A percentile compares a stretch with the other conserved stretches of the same genome.
phyloP scores from a whole-genome alignment of 1,140 invertebrate species.

The Aphaenogaster floridana region DNA sequence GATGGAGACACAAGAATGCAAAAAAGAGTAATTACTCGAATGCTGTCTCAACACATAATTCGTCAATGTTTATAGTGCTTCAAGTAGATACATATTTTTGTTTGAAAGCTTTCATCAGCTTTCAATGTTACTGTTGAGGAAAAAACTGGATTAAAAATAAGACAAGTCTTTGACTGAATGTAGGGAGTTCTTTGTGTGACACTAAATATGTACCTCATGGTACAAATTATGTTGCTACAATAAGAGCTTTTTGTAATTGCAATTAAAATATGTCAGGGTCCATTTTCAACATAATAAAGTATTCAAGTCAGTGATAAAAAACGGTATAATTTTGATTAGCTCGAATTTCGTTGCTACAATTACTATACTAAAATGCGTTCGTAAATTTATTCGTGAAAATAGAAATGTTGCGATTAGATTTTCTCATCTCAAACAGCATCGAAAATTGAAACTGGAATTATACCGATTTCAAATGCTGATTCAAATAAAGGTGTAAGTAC shows the following conservation, averaged over 20 bases:
- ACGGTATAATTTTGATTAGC: slow-evolving; percentile 9
- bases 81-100: slow-evolving; percentile 69
- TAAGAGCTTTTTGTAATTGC: slow-evolving; percentile 70
- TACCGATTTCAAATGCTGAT: slow-evolving; percentile 24
- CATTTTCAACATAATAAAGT: slow-evolving; percentile 62
- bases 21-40: slow-evolving; percentile 44
- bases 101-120: slow-evolving; percentile 54
- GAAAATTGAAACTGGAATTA: slow-evolving; percentile 29
- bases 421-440: background rate
- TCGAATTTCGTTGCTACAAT: slow-evolving; percentile 6
- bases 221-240: slow-evolving; percentile 69
- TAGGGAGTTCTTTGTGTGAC: slow-evolving; percentile 67
- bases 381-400: slow-evolving; percentile 9
- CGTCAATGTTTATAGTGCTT: slow-evolving; percentile 59
- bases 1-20: slow-evolving; percentile 34
- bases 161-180: slow-evolving; percentile 68
- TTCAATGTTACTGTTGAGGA: slow-evolving; percentile 69
- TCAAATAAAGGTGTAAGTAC: slow-evolving; percentile 15
- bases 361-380: background rate
- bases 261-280: slow-evolving; percentile 66
- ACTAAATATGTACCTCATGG: slow-evolving; percentile 58
- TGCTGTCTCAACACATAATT: slow-evolving; percentile 56
- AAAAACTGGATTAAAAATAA: slow-evolving; percentile 62
- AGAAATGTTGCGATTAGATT: background rate
- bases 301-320: slow-evolving; percentile 16